phyloP scores from a whole-genome alignment of 1,140 invertebrate species.

The Listronotus bonariensis region DNA sequence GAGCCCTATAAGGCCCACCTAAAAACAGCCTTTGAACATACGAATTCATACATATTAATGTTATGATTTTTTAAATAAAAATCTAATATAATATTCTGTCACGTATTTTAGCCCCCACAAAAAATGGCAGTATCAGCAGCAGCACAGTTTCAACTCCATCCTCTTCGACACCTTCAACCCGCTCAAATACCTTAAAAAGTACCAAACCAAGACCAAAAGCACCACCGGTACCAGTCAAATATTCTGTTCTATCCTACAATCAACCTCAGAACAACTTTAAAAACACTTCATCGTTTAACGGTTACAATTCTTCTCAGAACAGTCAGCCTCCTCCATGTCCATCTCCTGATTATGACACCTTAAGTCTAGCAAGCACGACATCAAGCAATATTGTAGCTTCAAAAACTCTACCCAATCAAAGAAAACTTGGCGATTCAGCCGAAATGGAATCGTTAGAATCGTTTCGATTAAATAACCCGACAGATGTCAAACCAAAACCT shows the following conservation, averaged over 20 bases:
- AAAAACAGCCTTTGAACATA: too few relatives aligned
- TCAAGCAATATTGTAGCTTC: conserved; percentile 42
- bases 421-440: conserved; percentile 60
- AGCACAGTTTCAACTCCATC: conserved; percentile 17
- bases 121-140: conserved; percentile 6
- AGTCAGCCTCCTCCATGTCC: conserved; percentile 61
- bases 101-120: conserved; percentile 30
- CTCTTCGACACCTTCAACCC: conserved; percentile 16
- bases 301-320: not conserved
- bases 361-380: conserved; percentile 48
- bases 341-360: conserved; percentile 66
- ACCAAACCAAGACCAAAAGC: conserved; percentile 51
- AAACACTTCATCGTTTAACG: conserved; percentile 24
- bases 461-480: conserved; percentile 68
- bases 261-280: conserved; percentile 13
- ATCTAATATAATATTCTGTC: too few relatives aligned
- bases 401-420: conserved; percentile 33
- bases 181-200: conserved; percentile 35
- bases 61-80: too few relatives aligned
- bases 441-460: conserved; percentile 76
- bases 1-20: too few relatives aligned
- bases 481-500: conserved; percentile 63
- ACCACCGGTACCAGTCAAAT: conserved; percentile 56
- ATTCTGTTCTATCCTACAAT: conserved; percentile 43
- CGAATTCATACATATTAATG: too few relatives aligned